Conservation (phyloP, 1,140 invertebrate species). For the Octopus bimaculoides region DNA sequence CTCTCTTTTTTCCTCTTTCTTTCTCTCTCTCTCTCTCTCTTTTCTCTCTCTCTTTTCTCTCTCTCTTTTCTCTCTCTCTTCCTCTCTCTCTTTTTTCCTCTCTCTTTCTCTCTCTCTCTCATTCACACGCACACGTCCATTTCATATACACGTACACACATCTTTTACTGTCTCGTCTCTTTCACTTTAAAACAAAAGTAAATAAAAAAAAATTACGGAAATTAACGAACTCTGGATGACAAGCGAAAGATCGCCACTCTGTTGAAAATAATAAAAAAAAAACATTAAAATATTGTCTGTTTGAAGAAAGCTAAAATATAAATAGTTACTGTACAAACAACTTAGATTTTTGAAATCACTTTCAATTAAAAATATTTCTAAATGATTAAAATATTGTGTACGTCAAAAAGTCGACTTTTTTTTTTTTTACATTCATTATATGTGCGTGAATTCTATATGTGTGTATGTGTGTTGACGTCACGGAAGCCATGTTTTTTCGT, state of each 20-base stretch:
- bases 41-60: not conserved
- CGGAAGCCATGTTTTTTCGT: too few relatives aligned
- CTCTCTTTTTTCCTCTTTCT: not conserved
- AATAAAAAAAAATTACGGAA: not conserved
- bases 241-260: not conserved
- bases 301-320: too few relatives aligned
- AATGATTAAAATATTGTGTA: too few relatives aligned
- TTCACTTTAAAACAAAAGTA: not conserved
- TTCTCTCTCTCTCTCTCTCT: not conserved
- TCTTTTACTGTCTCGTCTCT: not conserved
- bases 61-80: not conserved
- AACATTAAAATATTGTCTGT: too few relatives aligned
- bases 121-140: not conserved
- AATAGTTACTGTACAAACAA: too few relatives aligned
- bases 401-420: too few relatives aligned
- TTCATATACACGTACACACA: not conserved
- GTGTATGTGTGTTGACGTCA: too few relatives aligned
- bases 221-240: not conserved
- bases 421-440: too few relatives aligned
- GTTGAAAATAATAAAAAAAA: too few relatives aligned
- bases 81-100: not conserved
- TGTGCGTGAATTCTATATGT: too few relatives aligned
- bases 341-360: too few relatives aligned
- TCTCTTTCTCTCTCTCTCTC: not conserved
- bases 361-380: too few relatives aligned